phyloP scores from a whole-genome alignment of 2,797 vertebrate genomes.

The Gymnoscopelus microlampas region DNA sequence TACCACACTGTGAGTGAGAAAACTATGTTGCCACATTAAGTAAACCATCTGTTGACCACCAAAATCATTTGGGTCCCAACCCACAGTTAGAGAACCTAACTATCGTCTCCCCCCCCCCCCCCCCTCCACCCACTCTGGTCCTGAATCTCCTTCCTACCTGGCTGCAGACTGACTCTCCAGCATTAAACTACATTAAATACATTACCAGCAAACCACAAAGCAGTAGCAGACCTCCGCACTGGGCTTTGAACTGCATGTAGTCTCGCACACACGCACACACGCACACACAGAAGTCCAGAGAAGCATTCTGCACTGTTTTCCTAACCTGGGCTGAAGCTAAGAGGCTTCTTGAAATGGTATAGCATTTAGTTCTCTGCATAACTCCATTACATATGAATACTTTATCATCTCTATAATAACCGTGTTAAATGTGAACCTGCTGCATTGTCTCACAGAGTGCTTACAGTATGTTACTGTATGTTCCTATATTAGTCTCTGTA shows the following conservation, averaged over 20 bases:
- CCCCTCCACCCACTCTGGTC: slow-evolving; percentile 1
- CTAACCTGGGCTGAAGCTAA: slow-evolving; percentile 16
- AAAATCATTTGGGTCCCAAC: too few species aligned
- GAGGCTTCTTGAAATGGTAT: slow-evolving; percentile 31
- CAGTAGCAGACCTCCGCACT: slow-evolving; percentile 39
- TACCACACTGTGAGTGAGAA: too few species aligned
- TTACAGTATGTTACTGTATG: too few species aligned
- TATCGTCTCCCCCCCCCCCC: slow-evolving; percentile 4
- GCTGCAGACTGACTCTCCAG: slow-evolving; percentile 26
- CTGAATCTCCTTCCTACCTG: slow-evolving; percentile 44
- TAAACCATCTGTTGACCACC: too few species aligned
- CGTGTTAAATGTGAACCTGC: background rate
- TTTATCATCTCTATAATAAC: slow-evolving; percentile 7
- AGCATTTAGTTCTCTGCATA: slow-evolving; percentile 24
- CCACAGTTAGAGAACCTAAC: background rate
- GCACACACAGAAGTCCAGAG: too few species aligned
- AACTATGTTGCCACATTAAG: too few species aligned
- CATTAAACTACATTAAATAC: slow-evolving; percentile 39
- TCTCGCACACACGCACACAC: too few species aligned
- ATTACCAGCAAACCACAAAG: slow-evolving; percentile 35
- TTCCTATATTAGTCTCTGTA: too few species aligned
- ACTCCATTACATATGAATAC: slow-evolving; percentile 24
- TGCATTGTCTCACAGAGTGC: too few species aligned
- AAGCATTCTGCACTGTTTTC: too few species aligned
- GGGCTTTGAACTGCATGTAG: too few species aligned